Base-by-base conservation (phyloP, 2,888 invertebrate species). In the Tholera decimalis region DNA sequence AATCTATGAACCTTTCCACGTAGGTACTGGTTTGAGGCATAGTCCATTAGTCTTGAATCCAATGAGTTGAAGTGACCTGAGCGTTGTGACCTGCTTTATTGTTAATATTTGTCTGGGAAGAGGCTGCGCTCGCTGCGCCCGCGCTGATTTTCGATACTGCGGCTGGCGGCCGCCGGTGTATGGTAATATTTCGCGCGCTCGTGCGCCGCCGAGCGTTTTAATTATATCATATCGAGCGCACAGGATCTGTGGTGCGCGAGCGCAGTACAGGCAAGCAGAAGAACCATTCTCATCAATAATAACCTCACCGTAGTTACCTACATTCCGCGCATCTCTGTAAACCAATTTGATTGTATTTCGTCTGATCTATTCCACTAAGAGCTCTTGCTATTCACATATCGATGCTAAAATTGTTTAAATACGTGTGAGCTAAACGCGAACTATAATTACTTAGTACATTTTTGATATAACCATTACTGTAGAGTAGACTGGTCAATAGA, bases 121-220 rank as follows among this genome's bases (percentile, higher is more conserved):
- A 30, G 24, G 35, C 41, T 20, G 51, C n/a, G n/a, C 30, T 26
- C 11, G 65, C 53, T 51, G 60, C 61, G 57, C 62, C 51, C 50
- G 79, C 69, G 74, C 76, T 74, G 75, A 77, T 64, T 78, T 66
- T 56, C 80, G 80, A 79, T 77, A 77, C 68, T 33, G 71, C 80
- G 80, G 80, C 46, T 9, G 46, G 26, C 26, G 18, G 9, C 26
- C 18, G 46, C 28, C 47, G 28, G 81, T 82, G 90, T 93, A 93
- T 92, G 93, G 92, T 93, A 92, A 93, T 93, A 92, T 91, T 91
- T 89, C 87, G 89, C 89, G 88, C 90, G 92, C 89, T 91, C 92
- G 91, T 91, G 92, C 90, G 69, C 85, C 82, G 84, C 73, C 82
- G 83, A 83, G 84, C 89, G 85, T 85, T 88, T 92, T 92, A 91